A percentile compares a stretch with the other conserved stretches of the same genome.
phyloP scores from a whole-genome alignment of 1,140 invertebrate genomes.

The Drosophila melanica region DNA sequence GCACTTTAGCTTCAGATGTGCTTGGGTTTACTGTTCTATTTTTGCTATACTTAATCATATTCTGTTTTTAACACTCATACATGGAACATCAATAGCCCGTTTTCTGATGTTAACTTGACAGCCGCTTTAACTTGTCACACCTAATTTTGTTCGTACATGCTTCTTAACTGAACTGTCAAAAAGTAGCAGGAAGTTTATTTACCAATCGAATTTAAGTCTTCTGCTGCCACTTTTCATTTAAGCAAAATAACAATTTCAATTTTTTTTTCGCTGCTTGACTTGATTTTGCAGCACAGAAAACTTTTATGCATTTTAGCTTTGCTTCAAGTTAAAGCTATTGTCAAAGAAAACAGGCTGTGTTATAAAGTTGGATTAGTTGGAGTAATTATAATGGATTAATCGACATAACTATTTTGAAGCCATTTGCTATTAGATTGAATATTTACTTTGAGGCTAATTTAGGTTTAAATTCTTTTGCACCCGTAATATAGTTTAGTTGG shows the following conservation, averaged over 20 bases:
- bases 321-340: neutral
- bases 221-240: neutral
- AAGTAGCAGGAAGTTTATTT: neutral
- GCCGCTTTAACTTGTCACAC: neutral
- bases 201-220: neutral
- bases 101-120: neutral
- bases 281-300: neutral
- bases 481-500: constrained; percentile 38
- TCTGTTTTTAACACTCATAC: neutral
- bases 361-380: constrained; percentile 2
- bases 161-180: neutral
- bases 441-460: constrained; percentile 17
- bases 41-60: neutral
- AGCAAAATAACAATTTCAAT: too few relatives aligned
- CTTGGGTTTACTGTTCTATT: neutral
- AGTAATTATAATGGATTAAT: constrained; percentile 8
- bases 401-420: constrained; percentile 21
- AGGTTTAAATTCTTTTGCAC: constrained; percentile 56
- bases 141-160: neutral
- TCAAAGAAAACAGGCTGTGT: neutral
- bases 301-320: neutral
- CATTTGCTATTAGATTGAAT: constrained; percentile 16
- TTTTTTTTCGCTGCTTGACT: neutral
- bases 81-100: neutral
- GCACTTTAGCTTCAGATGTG: neutral